Percentiles rank a stretch among this genome's conserved stretches.
Evolutionary conservation across 1,140 invertebrate species (phyloP).

Genomic region (Mercenaria mercenaria): DNA sequence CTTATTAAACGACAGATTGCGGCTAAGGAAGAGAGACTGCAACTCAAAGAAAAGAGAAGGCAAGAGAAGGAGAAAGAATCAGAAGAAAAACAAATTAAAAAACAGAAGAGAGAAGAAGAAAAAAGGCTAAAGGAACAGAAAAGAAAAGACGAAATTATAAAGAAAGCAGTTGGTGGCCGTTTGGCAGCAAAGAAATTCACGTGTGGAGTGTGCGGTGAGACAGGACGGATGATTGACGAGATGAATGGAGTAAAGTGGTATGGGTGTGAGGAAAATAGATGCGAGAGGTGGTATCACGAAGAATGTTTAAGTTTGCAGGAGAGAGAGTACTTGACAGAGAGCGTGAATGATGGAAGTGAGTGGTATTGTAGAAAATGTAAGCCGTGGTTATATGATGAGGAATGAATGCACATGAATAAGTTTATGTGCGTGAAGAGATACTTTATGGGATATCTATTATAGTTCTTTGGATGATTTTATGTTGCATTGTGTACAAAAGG

Average conservation of each 20-base stretch:
- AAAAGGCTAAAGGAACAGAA: not conserved
- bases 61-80: not conserved
- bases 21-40: not conserved
- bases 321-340: not conserved
- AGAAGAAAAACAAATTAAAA: not conserved
- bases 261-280: not conserved
- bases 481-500: too few species aligned
- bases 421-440: too few species aligned
- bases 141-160: not conserved
- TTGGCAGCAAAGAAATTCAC: not conserved
- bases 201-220: conserved; percentile 9
- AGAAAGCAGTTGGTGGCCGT: not conserved
- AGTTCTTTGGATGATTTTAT: too few species aligned
- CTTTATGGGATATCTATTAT: too few species aligned
- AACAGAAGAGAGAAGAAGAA: conserved; percentile 1
- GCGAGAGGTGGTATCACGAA: not conserved
- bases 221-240: conserved; percentile 4
- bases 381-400: not conserved
- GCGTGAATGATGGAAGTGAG: not conserved
- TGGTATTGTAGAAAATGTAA: not conserved
- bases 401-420: not conserved
- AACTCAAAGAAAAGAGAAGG: not conserved
- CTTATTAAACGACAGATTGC: too few species aligned
- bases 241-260: not conserved
- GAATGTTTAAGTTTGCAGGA: not conserved